phyloP scores from a whole-genome alignment of 2,888 invertebrate species.

The Candidula unifasciata region DNA sequence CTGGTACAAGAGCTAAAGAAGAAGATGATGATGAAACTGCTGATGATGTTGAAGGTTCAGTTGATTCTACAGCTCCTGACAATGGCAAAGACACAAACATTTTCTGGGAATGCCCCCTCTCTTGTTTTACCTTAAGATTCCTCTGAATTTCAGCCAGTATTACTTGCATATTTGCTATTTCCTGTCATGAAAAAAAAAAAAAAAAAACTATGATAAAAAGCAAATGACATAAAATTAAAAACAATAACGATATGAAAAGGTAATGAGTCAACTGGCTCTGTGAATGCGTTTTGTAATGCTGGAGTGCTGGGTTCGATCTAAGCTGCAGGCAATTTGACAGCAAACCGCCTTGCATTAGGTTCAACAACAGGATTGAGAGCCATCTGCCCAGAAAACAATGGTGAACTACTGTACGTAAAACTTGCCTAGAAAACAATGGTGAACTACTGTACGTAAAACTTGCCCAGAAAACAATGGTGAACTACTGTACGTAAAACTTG shows the following conservation, averaged over 20 bases:
- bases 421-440: too few relatives aligned
- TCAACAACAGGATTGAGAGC: too few relatives aligned
- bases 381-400: too few relatives aligned
- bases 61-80: background rate
- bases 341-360: too few relatives aligned
- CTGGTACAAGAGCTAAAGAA: background rate
- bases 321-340: too few relatives aligned
- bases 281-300: too few relatives aligned
- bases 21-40: background rate
- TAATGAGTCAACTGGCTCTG: too few relatives aligned
- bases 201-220: background rate
- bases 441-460: too few relatives aligned
- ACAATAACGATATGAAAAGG: background rate
- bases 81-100: background rate
- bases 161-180: constrained; percentile 4
- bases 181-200: constrained; percentile 4
- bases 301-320: too few relatives aligned
- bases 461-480: too few relatives aligned
- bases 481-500: too few relatives aligned
- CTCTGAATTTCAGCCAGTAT: constrained; percentile 3
- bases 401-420: too few relatives aligned
- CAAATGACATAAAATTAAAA: background rate
- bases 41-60: background rate
- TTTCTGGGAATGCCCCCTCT: constrained; percentile 5
- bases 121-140: constrained; percentile 1